These are phyloP conservation scores for Aphyosemion australe DNA, from an alignment of 2,113 vertebrate genomes.

Conservation along the genomic window DNA sequence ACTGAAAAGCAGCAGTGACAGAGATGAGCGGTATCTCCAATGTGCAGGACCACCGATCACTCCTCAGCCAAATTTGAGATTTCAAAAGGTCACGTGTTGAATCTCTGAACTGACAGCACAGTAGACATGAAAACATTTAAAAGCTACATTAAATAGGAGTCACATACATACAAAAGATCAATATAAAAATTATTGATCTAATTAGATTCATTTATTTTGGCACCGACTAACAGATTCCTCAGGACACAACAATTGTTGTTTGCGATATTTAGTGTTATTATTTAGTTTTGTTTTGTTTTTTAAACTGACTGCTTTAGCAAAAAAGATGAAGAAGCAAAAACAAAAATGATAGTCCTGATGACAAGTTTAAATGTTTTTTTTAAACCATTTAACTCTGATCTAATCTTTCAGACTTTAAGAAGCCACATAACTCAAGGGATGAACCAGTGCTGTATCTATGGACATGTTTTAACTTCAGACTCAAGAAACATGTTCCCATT, in stretches of 20 bases:
- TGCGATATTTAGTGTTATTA: too few species aligned
- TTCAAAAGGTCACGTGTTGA: slow-evolving; percentile 48
- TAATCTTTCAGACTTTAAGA: not conserved
- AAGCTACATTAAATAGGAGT: slow-evolving; percentile 10
- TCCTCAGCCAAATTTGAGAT: slow-evolving; percentile 59
- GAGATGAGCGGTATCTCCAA: slow-evolving; percentile 61
- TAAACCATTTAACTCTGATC: not conserved
- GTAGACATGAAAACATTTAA: not conserved
- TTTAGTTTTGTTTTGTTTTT: too few species aligned
- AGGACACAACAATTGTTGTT: too few species aligned
- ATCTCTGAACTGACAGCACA: slow-evolving; percentile 35
- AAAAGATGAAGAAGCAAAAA: too few species aligned
- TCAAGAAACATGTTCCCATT: too few species aligned
- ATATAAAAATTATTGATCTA: too few species aligned
- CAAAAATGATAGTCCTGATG: too few species aligned
- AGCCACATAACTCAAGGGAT: not conserved
- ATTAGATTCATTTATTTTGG: too few species aligned
- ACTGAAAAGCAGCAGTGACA: slow-evolving; percentile 49
- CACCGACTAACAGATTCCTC: too few species aligned
- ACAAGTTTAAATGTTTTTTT: too few species aligned
- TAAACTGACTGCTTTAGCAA: too few species aligned
- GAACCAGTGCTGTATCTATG: not conserved
- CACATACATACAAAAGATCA: slow-evolving; percentile 2
- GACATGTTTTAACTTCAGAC: too few species aligned
- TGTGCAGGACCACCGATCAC: slow-evolving; percentile 40